Conservation (phyloP, 2,888 invertebrate species). For the Ametastegia equiseti region DNA sequence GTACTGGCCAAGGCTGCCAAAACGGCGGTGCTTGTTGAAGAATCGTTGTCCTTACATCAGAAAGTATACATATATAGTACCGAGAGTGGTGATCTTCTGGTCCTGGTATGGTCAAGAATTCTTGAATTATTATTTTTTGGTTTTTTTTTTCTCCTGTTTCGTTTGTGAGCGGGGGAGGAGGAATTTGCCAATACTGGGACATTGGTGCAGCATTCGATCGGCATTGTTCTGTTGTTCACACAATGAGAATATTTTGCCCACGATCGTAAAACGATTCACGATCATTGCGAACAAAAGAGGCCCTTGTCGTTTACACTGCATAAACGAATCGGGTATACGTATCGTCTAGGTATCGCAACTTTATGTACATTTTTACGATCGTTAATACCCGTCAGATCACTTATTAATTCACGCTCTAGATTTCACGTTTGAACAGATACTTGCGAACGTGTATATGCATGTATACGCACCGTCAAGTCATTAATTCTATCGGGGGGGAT, state of each 20-base stretch:
- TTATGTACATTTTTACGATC: not conserved
- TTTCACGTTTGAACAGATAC: not conserved
- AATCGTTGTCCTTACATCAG: slow-evolving; percentile 54
- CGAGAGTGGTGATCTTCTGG: slow-evolving; percentile 23
- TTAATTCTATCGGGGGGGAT: slow-evolving; percentile 17
- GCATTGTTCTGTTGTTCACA: not conserved
- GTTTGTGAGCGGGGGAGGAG: not conserved
- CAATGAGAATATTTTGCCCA: not conserved
- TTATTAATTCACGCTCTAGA: slow-evolving; percentile 9
- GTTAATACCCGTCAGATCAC: slow-evolving; percentile 2
- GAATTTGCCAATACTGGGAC: not conserved
- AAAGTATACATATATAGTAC: not conserved
- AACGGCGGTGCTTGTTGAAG: slow-evolving; percentile 53
- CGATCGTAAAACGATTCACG: not conserved
- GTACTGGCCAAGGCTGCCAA: slow-evolving; percentile 56
- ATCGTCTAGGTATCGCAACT: not conserved
- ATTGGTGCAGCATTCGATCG: not conserved
- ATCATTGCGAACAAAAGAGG: not conserved
- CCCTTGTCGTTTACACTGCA: not conserved
- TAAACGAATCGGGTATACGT: not conserved
- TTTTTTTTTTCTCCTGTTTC: too few species aligned
- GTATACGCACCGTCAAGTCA: not conserved
- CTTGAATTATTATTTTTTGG: not conserved
- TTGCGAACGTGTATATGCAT: too few species aligned
- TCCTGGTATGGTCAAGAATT: slow-evolving; percentile 24